phyloP scores from a whole-genome alignment of 2,888 invertebrate species.

The Dimorphilus gyrociliatus region DNA sequence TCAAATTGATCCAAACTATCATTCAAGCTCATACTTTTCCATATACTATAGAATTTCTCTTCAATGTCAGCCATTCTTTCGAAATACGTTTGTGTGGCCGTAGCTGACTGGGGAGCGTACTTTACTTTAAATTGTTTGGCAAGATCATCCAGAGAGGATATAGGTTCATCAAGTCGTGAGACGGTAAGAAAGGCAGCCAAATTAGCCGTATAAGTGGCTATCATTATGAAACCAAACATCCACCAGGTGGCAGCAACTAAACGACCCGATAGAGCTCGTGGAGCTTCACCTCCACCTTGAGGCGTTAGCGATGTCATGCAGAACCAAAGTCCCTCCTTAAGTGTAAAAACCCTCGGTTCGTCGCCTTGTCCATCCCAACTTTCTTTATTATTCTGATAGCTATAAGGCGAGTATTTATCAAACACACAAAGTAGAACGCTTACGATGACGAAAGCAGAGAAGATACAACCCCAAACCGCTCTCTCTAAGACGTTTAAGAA shows the following conservation, averaged over 20 bases:
- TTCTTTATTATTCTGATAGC: slow-evolving; percentile 50
- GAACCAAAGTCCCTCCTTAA: slow-evolving; percentile 95
- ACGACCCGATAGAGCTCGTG: slow-evolving; percentile 78
- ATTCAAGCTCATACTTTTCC: slow-evolving; percentile 94
- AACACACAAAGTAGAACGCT: slow-evolving; percentile 80
- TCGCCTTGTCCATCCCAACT: slow-evolving; percentile 58
- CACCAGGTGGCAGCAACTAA: slow-evolving; percentile 95
- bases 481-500: slow-evolving; percentile 87
- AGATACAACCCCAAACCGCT: slow-evolving; percentile 85
- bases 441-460: slow-evolving; percentile 28
- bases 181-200: slow-evolving; percentile 84
- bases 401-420: slow-evolving; percentile 79
- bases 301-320: slow-evolving; percentile 96
- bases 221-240: slow-evolving; percentile 95
- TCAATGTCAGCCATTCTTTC: slow-evolving; percentile 90
- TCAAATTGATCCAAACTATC: slow-evolving; percentile 76
- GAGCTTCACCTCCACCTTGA: slow-evolving; percentile 41
- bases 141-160: slow-evolving; percentile 63
- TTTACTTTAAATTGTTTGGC: slow-evolving; percentile 89
- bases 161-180: slow-evolving; percentile 56
- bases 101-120: slow-evolving; percentile 68
- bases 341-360: slow-evolving; percentile 68
- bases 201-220: slow-evolving; percentile 95
- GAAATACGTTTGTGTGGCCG: slow-evolving; percentile 81
- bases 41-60: slow-evolving; percentile 80